Evolutionary conservation across 1,140 invertebrate genomes (phyloP), one percentile per base, ranked within the genome.

Genomic region (Ladona fulva): DNA sequence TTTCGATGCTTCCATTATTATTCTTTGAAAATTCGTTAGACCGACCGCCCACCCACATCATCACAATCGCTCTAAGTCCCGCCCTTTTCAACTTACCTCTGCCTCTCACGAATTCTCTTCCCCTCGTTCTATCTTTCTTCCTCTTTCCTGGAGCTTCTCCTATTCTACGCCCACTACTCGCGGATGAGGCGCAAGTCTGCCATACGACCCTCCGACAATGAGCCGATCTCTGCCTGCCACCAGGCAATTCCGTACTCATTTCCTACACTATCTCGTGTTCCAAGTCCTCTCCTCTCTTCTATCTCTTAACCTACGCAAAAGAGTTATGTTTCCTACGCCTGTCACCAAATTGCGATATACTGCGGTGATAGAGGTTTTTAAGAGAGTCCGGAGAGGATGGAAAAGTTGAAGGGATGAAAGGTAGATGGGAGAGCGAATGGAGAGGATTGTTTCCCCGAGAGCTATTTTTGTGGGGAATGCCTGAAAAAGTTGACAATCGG

Each of bases 301-400:
- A 10, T 19, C n/a, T 22, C 52, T 66, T 66, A 66, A 22, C 52
- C 52, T 66, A 66, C 52, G 52, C 52, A 66, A 66, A 66, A 66
- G 52, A 16, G 16, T 66, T 22, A 10, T 11, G 52, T 66, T 66
- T 22, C n/a, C 52, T 66, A 66, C 52, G 52, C 52, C 52, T 66
- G 52, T 66, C 52, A 66, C 52, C 52, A 66, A 66, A 66, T 66
- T 66, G 52, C 52, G 52, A 66, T 66, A 66, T 66, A 66, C 52
- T 66, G 52, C 52, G 1, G 52, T 12, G n/a, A 66, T 22, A 66
- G 52, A 66, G 12, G 52, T 5, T 3, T 66, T 22, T 12, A 5
- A 52, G 44, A 52, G 52, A 12, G 3, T 12, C 29, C 14, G 12
- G 52, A 22, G 16, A 66, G 3, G 52, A 66, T 16, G 3, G 3